phyloP scores from a whole-genome alignment of 2,113 vertebrate species.

The Sinocyclocheilus grahami region DNA sequence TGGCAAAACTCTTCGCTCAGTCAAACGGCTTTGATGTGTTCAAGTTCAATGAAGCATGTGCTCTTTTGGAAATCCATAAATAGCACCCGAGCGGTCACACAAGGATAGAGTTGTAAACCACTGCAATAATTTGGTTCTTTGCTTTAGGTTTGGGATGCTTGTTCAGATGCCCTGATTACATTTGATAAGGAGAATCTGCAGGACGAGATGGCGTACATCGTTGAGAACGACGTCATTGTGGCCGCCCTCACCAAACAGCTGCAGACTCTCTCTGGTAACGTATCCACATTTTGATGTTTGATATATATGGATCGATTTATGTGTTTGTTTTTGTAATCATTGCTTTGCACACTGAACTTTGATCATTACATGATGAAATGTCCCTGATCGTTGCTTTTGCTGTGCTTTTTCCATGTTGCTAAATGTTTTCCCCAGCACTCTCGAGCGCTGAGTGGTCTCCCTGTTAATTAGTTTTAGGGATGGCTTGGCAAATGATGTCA shows the following conservation, averaged over 20 bases:
- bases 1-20: slow-evolving; percentile 52
- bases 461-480: slow-evolving; percentile 51
- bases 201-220: slow-evolving; percentile 91
- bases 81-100: slow-evolving; percentile 63
- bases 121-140: slow-evolving; percentile 66
- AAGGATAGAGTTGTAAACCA: slow-evolving; percentile 66
- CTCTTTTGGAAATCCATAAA: slow-evolving; percentile 66
- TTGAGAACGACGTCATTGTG: slow-evolving; percentile 94
- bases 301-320: slow-evolving; percentile 24
- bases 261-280: slow-evolving; percentile 85
- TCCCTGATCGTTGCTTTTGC: slow-evolving; percentile 9
- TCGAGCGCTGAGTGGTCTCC: slow-evolving; percentile 49
- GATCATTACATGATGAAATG: background rate
- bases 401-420: slow-evolving; percentile 30
- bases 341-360: background rate
- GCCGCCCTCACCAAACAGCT: slow-evolving; percentile 89
- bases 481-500: slow-evolving; percentile 61
- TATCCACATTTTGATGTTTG: background rate
- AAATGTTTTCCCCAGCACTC: background rate
- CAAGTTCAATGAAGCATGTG: slow-evolving; percentile 56
- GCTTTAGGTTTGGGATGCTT: slow-evolving; percentile 97
- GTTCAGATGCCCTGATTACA: slow-evolving; percentile 94
- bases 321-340: slow-evolving; percentile 18
- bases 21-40: slow-evolving; percentile 73
- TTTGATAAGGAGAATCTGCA: slow-evolving; percentile 94